Evolutionary conservation across 2,113 vertebrate genomes (phyloP), one percentile per base, ranked within the genome.

Genomic region (Columbina picui): DNA sequence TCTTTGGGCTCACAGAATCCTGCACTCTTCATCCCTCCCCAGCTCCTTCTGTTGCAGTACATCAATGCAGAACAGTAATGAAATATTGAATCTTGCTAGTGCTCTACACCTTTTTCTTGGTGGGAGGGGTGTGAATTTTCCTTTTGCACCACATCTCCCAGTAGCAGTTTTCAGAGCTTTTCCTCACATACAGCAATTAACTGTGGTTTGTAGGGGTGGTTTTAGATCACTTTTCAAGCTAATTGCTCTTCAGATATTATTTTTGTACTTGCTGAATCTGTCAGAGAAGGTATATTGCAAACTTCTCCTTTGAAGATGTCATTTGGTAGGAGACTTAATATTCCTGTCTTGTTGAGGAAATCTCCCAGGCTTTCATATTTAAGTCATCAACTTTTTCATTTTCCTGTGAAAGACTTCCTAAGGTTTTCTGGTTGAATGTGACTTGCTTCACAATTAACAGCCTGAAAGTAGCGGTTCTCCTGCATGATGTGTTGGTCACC

Each of bases 171-270:
- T 63, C 17, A 32, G 23, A 21, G 1, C 4, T 16, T 0, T 38
- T 61, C 34, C 23, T 19, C 2, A 2, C 4, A 1, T 73, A 38
- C 4, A 49, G 1, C 6, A 59, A 6, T 70, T 60, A 41, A 12
- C 12, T 65, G 30, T 34, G 23, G 30, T 39, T 84, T 22, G 14
- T 90, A 25, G n/a, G 12, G 32, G 23, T 80, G 18, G 1, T 38
- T 89, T 70, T 87, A 26, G 29, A 69, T 93, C 6, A 20, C 19
- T 71, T 82, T 68, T 38, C 52, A 25, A 53, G 19, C 12, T 18
- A 18, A 27, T 93, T 52, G 10, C 59, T 73, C 9, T 38, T 86
- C n/a, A 89, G 50, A 10, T 2, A 6, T 49, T 53, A 12, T 64
- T 76, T 80, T 49, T 77, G 3, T 89, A 32, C 6, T 74, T 76